Conservation (phyloP, 2,113 vertebrate genomes). For the Sturnira hondurensis region DNA sequence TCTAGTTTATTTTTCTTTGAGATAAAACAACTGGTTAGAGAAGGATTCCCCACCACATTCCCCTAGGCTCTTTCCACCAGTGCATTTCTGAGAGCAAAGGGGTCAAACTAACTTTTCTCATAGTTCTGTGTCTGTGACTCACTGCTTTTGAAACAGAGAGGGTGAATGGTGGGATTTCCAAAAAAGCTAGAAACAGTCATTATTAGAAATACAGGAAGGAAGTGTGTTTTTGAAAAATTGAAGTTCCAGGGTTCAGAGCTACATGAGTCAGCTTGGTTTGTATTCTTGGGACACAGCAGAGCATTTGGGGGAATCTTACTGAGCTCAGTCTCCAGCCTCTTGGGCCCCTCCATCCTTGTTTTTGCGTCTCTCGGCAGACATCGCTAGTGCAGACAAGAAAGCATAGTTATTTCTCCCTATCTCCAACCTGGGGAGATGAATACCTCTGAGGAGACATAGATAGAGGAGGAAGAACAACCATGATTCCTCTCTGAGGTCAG, state of each 20-base stretch:
- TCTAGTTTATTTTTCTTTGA: slow-evolving; percentile 39
- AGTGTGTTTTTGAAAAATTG: slow-evolving; percentile 46
- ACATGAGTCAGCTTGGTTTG: not conserved
- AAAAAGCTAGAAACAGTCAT: slow-evolving; percentile 15
- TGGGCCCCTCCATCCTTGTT: not conserved
- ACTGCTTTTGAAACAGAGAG: slow-evolving; percentile 26
- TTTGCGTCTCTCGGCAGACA: not conserved
- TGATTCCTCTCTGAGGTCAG: not conserved
- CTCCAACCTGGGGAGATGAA: not conserved
- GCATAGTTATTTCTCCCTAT: not conserved
- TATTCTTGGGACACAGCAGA: not conserved
- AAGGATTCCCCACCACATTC: not conserved
- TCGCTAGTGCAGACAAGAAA: not conserved
- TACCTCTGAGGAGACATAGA: not conserved
- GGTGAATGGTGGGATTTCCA: slow-evolving; percentile 24
- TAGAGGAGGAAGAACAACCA: not conserved
- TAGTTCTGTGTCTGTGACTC: slow-evolving; percentile 56
- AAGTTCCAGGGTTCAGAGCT: not conserved
- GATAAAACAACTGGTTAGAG: not conserved
- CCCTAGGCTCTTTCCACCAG: not conserved
- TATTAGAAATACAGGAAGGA: slow-evolving; percentile 61
- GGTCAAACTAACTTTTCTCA: slow-evolving; percentile 32
- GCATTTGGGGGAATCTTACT: not conserved
- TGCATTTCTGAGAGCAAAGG: slow-evolving; percentile 1
- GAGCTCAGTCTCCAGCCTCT: not conserved